Conservation (phyloP, 2,113 vertebrate species). For the Pterocles gutturalis region DNA sequence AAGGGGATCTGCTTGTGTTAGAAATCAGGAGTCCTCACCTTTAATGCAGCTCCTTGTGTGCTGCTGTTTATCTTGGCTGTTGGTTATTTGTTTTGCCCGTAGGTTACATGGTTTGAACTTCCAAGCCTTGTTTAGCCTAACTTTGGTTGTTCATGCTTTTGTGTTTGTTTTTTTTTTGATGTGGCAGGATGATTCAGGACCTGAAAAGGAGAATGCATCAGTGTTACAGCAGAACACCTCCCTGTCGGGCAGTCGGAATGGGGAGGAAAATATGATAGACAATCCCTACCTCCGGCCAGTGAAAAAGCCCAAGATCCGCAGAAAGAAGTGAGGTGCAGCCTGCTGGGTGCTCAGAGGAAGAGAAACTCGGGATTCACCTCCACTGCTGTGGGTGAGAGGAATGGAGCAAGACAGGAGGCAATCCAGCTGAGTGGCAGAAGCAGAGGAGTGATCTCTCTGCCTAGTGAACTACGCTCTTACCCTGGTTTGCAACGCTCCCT, state of each 20-base stretch:
- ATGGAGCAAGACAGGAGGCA: not conserved
- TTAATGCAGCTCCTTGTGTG: not conserved
- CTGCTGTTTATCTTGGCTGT: not conserved
- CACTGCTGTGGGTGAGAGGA: not conserved
- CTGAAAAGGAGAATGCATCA: conserved; percentile 91
- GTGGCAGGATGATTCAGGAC: conserved; percentile 87
- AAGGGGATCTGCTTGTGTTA: not conserved
- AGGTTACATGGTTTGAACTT: not conserved
- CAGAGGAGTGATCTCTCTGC: not conserved
- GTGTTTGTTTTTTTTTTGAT: not conserved
- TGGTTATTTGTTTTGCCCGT: not conserved
- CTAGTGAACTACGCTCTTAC: fast-evolving
- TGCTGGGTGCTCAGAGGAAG: not conserved
- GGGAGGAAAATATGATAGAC: conserved; percentile 92
- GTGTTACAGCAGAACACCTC: conserved; percentile 87
- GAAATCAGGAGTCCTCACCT: not conserved
- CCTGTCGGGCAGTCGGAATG: conserved; percentile 83
- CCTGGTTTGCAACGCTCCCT: not conserved
- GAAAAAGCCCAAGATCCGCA: conserved; percentile 96
- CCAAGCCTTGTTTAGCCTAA: not conserved
- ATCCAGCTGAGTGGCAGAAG: not conserved
- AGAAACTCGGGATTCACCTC: not conserved
- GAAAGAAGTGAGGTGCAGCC: conserved; percentile 89
- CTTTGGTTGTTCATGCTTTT: not conserved
- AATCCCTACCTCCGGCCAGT: conserved; percentile 97